Evolutionary conservation across 2,797 vertebrate species (phyloP), one percentile per base, ranked within the genome.

Genomic region (Sphaeramia orbicularis): DNA sequence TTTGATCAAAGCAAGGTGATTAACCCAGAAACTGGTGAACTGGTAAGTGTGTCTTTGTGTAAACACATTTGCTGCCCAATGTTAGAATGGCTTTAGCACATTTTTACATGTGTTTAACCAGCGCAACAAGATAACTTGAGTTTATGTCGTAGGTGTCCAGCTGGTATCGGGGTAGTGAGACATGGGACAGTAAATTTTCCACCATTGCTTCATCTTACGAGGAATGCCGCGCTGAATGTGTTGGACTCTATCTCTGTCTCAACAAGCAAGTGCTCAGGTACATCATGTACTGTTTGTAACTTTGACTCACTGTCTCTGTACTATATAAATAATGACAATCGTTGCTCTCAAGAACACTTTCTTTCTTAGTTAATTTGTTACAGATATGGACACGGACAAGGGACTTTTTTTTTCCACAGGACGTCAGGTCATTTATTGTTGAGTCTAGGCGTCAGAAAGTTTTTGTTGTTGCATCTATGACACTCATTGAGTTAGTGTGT

Each of bases 121-220:
- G 14, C 14, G 4, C 11, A 8, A 24, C 4, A 11, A 19, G 4
- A 62, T 5, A 8, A 5, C 51, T 13, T 9, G 13, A 11, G 2
- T 50, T 4, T 59, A 0, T 50, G 18, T 63, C 60, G 35, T 50
- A 98, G 96, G 92, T 98, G 64, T 92, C 91, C 64, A 97, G 93
- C 80, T 97, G 96, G 96, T 97, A 97, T 84, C 94, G 73, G 18
- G 94, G 94, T 0, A 95, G 92, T 0, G 96, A 98, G 90, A 97
- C 96, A 0, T 98, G 96, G 96, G 96, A 98, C 90, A 96, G 96
- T 88, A 97, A 96, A 80, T 97, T 98, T 86, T 95, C 95, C 69
- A 96, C 95, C 1, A 95, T 97, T 1, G 96, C 96, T 2, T 97
- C 96, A 0, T 93, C 95, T 41, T 98, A 97, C 0, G 96, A 97